Percentiles rank a stretch among this genome's conserved stretches.
Conservation (phyloP, 2,888 invertebrate species). For the Plutella xylostella region DNA sequence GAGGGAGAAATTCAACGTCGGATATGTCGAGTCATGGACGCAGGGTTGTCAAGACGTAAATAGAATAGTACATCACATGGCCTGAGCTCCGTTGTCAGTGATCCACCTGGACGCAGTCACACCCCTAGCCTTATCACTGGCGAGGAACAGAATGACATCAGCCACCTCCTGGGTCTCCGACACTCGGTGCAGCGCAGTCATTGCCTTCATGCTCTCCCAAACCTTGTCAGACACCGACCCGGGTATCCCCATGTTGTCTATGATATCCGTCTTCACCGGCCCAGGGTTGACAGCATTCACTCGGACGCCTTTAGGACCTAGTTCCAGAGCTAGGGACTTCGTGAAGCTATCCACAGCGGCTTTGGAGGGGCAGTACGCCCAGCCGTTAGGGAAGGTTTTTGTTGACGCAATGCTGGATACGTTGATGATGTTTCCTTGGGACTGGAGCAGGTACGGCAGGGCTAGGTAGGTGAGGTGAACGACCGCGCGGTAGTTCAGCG, state of each 20-base stretch:
- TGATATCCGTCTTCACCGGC: not conserved
- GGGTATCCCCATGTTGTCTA: not conserved
- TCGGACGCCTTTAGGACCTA: not conserved
- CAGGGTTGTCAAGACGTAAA: too few species aligned
- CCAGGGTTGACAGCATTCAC: not conserved
- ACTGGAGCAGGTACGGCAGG: conserved; percentile 49
- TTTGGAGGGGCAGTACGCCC: not conserved
- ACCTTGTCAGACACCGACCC: not conserved
- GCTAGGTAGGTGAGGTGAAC: conserved; percentile 79
- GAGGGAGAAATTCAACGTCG: too few species aligned
- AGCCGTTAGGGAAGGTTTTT: not conserved
- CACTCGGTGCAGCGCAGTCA: not conserved
- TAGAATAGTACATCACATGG: too few species aligned
- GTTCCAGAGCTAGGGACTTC: conserved; percentile 9
- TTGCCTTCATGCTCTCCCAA: not conserved
- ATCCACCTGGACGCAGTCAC: not conserved
- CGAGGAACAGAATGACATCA: not conserved
- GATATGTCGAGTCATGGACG: too few species aligned
- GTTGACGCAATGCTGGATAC: not conserved
- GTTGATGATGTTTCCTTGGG: not conserved
- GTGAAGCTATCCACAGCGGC: conserved; percentile 16
- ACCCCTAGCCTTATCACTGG: conserved; percentile 1
- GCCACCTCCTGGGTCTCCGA: not conserved
- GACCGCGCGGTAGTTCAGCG: conserved; percentile 34
- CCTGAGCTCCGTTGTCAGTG: conserved; percentile 1